phyloP scores from a whole-genome alignment of 2,113 vertebrate species.

The Phyllopteryx taeniolatus region DNA sequence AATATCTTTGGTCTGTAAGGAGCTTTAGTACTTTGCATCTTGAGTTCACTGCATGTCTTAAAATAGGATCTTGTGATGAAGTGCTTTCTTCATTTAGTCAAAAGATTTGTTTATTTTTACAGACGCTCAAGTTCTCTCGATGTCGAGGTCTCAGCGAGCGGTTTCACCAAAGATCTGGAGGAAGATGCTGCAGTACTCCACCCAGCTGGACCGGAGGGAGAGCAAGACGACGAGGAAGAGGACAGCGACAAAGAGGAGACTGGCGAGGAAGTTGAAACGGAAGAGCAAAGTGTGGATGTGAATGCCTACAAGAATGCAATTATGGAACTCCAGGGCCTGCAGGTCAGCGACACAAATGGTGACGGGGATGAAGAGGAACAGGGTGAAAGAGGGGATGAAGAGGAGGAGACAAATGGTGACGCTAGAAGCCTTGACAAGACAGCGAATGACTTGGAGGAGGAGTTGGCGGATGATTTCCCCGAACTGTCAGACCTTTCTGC shows the following conservation, averaged over 20 bases:
- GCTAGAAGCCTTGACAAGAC: constrained; percentile 29
- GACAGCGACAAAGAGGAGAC: constrained; percentile 36
- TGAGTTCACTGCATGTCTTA: not conserved
- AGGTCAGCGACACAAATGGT: constrained; percentile 33
- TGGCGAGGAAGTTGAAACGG: constrained; percentile 12
- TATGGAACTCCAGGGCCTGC: constrained; percentile 71
- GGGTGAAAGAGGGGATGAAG: constrained; percentile 32
- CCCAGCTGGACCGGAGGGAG: constrained; percentile 70
- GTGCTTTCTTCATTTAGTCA: not conserved
- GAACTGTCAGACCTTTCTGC: constrained; percentile 73
- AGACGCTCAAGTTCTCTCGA: constrained; percentile 85
- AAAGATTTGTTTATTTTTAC: not conserved
- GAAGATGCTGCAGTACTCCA: constrained; percentile 78
- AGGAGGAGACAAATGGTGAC: constrained; percentile 4
- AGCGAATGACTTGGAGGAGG: constrained; percentile 29
- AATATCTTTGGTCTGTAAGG: not conserved
- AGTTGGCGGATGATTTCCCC: constrained; percentile 72
- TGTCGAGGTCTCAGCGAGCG: constrained; percentile 87
- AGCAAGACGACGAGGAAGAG: constrained; percentile 49
- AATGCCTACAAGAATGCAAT: constrained; percentile 73
- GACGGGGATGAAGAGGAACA: constrained; percentile 12
- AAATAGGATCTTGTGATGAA: not conserved
- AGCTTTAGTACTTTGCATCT: not conserved
- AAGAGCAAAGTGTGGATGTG: constrained; percentile 57
- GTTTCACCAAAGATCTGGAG: constrained; percentile 86